Evolutionary conservation across 2,113 vertebrate genomes (phyloP), one percentile per base, ranked within the genome.

Genomic region (Geococcyx californianus): DNA sequence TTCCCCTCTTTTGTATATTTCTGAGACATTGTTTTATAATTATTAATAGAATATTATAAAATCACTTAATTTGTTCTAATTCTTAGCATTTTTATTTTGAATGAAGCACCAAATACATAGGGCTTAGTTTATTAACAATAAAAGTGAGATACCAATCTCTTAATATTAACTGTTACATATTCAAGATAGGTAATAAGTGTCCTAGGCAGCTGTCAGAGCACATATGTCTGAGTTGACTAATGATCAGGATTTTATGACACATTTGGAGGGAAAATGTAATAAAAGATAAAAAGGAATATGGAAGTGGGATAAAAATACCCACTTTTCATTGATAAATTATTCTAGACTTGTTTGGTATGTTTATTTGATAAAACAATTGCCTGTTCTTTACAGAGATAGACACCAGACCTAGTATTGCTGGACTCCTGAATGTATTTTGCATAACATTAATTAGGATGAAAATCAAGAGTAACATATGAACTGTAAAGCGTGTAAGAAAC

Each of bases 401-500:
- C n/a, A 38, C 23, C 67, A 82, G 24, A 56, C 31, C 31, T 82
- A 38, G 84, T 81, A 42, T 63, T 90, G 42, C 59, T 55, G 55
- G 20, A 38, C 23, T 60, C 33, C 59, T 55, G 23, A 67, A 59
- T 59, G 42, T 25, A 29, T 83, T 94, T 70, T 86, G 10, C 76
- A 26, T 67, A 80, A 88, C 31, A 47, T 72, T 89, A 91, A 93
- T 94, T 77, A 86, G 77, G 21, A 76, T 70, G 26, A 77, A 93
- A 88, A 83, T 77, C 42, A n/a, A 90, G 18, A 85, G n/a, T 67
- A 77, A 62, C 16, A 33, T 51, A 54, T 77, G 38, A 94, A 83
- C 59, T 80, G 59, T 62, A 85, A 88, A 88, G 38, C 25, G 26
- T 69, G 4, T 17, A 79, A 93, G 55, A 84, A 80, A 77, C 63